Base-by-base conservation (phyloP, 2,888 invertebrate genomes). In the Nasonia oneida region DNA sequence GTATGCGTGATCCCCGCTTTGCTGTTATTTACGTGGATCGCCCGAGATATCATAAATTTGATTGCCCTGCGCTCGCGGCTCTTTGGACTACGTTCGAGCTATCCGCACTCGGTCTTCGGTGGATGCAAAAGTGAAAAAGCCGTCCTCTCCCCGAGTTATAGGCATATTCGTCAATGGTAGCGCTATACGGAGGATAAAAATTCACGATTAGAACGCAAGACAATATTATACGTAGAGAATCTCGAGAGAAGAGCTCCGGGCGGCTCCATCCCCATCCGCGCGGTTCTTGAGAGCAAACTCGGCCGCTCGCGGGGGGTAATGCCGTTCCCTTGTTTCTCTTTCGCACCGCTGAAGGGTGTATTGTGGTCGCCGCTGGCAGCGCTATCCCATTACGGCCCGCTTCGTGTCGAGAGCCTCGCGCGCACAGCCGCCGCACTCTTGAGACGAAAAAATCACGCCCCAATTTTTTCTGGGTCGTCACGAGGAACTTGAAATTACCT, bases 301-400 rank as follows among this genome's bases (percentile, higher is more conserved):
- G 75, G 57, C 33, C 64, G 42, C n/a, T 73, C 14, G 61, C 73
- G 50, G 85, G 81, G 83, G 90, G 89, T 92, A 92, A 92, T 93
- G 93, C 91, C 90, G 88, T 92, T 92, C 92, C 90, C 92, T 91
- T 92, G 93, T 92, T 93, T 92, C 92, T 91, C 91, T 92, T 92
- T 91, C 91, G 91, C 91, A 89, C 90, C 91, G 89, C 88, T 91
- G 92, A 91, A 91, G 92, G 90, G 91, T 91, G 91, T 91, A 92
- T 91, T 92, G 92, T 90, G 91, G 92, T 91, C 89, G 90, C 87
- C 47, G 90, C 89, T 90, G 91, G 91, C 88, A 90, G 88, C 33
- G 90, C 90, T 90, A 91, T 91, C 91, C 90, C 90, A 91, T 91
- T 91, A 91, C 90, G 23, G 14, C 88, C 87, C 83, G 87, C 82